Base-by-base conservation (phyloP, 2,888 invertebrate species). In the Gordius sp. region DNA sequence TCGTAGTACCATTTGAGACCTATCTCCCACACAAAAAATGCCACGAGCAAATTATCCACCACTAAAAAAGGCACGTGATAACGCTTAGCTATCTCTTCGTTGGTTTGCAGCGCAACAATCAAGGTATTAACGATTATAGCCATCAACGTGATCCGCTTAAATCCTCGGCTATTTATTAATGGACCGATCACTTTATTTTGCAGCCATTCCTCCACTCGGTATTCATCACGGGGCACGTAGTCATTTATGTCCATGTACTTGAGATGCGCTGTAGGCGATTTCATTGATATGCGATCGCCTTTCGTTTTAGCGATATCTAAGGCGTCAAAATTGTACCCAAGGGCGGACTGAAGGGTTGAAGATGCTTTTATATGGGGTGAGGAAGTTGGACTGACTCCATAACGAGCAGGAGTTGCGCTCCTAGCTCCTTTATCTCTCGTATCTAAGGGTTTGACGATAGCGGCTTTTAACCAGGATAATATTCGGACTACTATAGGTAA, bases 201-300 rank as follows among this genome's bases (percentile, higher is more conserved):
- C 13, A 47, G 20, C 8, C 8, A 4, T 47, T 47, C 47, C 20
- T 47, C 47, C 20, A 47, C 20, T 8, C 47, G 8, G 47, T 47
- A 47, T 20, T 8, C 47, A 23, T 47, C 47, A 4, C 20, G 8
- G 47, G 23, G 13, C 8, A 47, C 23, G 4, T 18, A 4, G 20
- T 47, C 47, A 20, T 47, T 23, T 47, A 47, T 47, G 20, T 47
- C n/a, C n/a, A n/a, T n/a, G n/a, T n/a, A n/a, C n/a, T n/a, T n/a
- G n/a, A n/a, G n/a, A n/a, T n/a, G n/a, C n/a, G n/a, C n/a, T n/a
- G n/a, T n/a, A n/a, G n/a, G n/a, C n/a, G n/a, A n/a, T n/a, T n/a
- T n/a, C n/a, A n/a, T n/a, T n/a, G n/a, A n/a, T n/a, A n/a, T n/a
- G n/a, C n/a, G n/a, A n/a, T n/a, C n/a, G n/a, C n/a, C n/a, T n/a